Base-by-base conservation (phyloP, 2,797 vertebrate genomes). In the Microctenopoma lineatum region DNA sequence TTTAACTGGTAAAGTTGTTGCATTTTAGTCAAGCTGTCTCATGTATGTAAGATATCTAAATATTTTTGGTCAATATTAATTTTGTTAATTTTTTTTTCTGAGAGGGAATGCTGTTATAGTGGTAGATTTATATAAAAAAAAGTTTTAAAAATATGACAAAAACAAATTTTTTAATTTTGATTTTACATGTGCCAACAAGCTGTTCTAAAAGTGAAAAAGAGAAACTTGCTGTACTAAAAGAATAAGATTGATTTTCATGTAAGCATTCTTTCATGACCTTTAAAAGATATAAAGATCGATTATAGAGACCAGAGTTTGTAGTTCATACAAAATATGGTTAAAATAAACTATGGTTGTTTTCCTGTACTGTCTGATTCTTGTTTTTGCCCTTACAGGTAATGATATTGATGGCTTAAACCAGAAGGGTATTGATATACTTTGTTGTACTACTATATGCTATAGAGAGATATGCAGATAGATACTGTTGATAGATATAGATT, bases 271-370 rank as follows among this genome's bases (percentile, higher is more conserved):
- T 95, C 94, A 95, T 94, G 93, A 96, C 93, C 94, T 98, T 97
- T 95, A 95, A 96, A 94, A 94, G 87, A 92, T 92, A 92, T 88
- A 85, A 87, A 89, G 82, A 92, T 91, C 66, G 89, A 94, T 94
- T 96, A 95, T 96, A 98, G 95, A 96, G 89, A 95, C 84, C 94
- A 95, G 95, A 97, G 94, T 98, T 98, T 99, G 96, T 98, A 98
- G 96, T 96, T 96, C 94, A 96, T 96, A 95, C 95, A 95, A 96
- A 95, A 94, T 95, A 97, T 96, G 95, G 95, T 96, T 96, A 96
- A 96, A 99, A 98, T 99, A 98, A 99, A 99, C 95, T 95, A 96
- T 94, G 96, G 95, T 95, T 96, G 95, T 90, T 87, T 96, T 94
- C 93, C 90, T 92, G 87, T 92, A 91, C 84, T 70, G 88, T 90